Percentiles rank a stretch among this genome's conserved stretches.
Conservation (phyloP, 2,888 invertebrate genomes). For the Eulithis prunata region DNA sequence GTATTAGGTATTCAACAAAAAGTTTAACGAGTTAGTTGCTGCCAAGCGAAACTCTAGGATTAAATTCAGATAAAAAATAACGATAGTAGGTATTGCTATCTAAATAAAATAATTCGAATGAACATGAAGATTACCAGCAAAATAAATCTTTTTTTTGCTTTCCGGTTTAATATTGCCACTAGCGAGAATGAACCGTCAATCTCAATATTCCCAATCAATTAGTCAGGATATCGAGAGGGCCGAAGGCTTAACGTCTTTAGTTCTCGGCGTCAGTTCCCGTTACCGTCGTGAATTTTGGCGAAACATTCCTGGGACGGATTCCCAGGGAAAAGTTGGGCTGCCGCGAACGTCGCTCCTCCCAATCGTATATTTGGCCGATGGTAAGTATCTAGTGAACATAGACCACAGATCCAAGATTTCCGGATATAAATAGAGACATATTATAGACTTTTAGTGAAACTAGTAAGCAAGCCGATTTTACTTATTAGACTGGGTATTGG, state of each 20-base stretch:
- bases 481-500: too few species aligned
- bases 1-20: too few species aligned
- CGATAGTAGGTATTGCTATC: too few species aligned
- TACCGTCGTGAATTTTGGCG: conserved; percentile 64
- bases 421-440: too few species aligned
- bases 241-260: conserved; percentile 77
- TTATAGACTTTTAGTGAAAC: too few species aligned
- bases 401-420: too few species aligned
- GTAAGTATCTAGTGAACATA: not conserved
- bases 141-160: too few species aligned
- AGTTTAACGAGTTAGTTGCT: too few species aligned
- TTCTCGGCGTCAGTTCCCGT: conserved; percentile 62
- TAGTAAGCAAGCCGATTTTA: too few species aligned
- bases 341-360: conserved; percentile 33
- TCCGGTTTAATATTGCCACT: conserved; percentile 7
- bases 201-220: conserved; percentile 41
- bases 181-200: conserved; percentile 37
- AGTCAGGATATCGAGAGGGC: conserved; percentile 40
- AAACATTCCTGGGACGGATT: conserved; percentile 76
- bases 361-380: conserved; percentile 39
- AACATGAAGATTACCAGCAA: not conserved
- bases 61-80: too few species aligned
- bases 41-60: too few species aligned
- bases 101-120: too few species aligned
- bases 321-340: conserved; percentile 67